A percentile compares a stretch with the other conserved stretches of the same genome.
These are phyloP conservation scores for Sciurus vulgaris DNA, from an alignment of 2,797 vertebrate species.

Conservation along the genomic window DNA sequence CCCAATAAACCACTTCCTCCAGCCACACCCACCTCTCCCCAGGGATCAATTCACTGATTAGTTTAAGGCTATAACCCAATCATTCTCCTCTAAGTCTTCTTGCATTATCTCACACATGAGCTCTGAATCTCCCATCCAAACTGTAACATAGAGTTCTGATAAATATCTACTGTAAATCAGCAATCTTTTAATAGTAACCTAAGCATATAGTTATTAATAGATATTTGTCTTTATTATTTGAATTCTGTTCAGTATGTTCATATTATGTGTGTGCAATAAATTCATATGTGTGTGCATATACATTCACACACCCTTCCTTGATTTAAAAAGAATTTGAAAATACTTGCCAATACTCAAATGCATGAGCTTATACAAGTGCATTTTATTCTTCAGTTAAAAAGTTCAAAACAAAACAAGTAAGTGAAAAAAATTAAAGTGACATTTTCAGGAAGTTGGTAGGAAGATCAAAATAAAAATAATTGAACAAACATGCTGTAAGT, in stretches of 20 bases:
- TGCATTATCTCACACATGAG: no score
- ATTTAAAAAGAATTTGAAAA: constrained; percentile 42
- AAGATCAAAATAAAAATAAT: constrained; percentile 57
- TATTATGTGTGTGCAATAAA: not conserved
- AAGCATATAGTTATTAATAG: not conserved
- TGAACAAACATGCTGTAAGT: constrained; percentile 10
- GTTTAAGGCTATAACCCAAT: no score
- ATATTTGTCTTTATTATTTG: not conserved
- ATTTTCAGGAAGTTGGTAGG: constrained; percentile 7
- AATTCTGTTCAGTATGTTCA: not conserved
- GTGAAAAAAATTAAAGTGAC: not conserved
- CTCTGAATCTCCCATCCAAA: no score
- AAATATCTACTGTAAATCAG: not conserved
- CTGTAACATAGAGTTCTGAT: not conserved
- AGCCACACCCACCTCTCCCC: no score
- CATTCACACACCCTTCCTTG: not conserved
- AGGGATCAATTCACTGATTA: no score
- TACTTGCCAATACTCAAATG: not conserved
- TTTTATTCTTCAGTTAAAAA: not conserved
- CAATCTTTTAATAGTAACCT: not conserved
- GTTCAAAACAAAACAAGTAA: not conserved
- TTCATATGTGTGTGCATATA: not conserved
- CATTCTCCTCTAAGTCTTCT: no score
- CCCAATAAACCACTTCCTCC: no score
- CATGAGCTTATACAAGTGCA: constrained; percentile 23